Conservation (phyloP, 1,140 invertebrate species). For the Calycopis cecrops region DNA sequence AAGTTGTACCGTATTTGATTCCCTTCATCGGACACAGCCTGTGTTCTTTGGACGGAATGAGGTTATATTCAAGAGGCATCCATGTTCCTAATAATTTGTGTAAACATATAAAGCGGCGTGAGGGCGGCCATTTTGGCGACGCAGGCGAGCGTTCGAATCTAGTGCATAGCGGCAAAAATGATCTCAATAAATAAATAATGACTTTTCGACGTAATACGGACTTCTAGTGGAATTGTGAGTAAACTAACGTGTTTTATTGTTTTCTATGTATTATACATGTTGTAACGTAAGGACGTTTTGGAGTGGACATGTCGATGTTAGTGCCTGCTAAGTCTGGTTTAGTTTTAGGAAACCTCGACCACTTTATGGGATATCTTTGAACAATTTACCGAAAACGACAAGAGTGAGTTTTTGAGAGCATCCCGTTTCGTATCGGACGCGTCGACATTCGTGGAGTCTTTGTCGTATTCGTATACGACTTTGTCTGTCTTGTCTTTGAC, state of each 20-base stretch:
- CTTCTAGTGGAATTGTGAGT: conserved; percentile 70
- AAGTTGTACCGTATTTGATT: conserved; percentile 29
- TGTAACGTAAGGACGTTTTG: conserved; percentile 46
- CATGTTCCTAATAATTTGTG: conserved; percentile 32
- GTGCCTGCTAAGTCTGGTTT: conserved; percentile 68
- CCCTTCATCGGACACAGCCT: conserved; percentile 30
- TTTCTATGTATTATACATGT: conserved; percentile 67
- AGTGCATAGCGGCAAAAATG: conserved; percentile 67
- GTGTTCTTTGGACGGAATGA: conserved; percentile 32
- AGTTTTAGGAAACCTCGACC: conserved; percentile 62
- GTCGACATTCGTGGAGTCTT: conserved; percentile 52
- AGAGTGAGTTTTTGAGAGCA: conserved; percentile 40
- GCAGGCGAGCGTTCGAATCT: conserved; percentile 33
- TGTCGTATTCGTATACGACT: conserved; percentile 44
- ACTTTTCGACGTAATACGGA: conserved; percentile 56
- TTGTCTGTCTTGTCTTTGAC: conserved; percentile 38
- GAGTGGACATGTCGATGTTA: conserved; percentile 45
- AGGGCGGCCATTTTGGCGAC: conserved; percentile 30
- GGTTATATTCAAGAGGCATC: conserved; percentile 21
- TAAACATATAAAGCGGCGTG: conserved; percentile 19
- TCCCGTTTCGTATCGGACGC: conserved; percentile 25
- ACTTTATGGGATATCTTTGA: conserved; percentile 58
- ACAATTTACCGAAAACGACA: conserved; percentile 63
- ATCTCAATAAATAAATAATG: conserved; percentile 71
- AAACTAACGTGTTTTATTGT: conserved; percentile 59